These are phyloP conservation scores for Pristionchus pacificus DNA, from an alignment of 1,140 invertebrate species.

Conservation along the genomic window DNA sequence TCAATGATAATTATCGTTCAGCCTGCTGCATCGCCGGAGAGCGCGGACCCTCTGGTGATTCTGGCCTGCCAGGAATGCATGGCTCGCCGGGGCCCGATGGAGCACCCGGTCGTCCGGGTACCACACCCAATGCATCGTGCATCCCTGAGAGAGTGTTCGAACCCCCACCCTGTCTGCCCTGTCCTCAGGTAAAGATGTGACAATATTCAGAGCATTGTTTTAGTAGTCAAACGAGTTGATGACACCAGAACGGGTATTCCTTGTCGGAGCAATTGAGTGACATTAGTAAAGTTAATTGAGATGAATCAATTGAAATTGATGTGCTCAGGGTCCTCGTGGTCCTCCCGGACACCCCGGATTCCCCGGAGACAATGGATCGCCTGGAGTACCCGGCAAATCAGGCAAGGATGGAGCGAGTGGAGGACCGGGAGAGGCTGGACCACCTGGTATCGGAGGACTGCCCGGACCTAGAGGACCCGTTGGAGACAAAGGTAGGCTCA, in stretches of 20 bases:
- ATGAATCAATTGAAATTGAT: too few species aligned
- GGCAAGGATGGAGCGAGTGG: conserved; percentile 31
- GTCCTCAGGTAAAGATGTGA: conserved; percentile 53
- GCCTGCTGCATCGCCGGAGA: conserved; percentile 55
- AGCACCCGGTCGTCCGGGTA: conserved; percentile 54
- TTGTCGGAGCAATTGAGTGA: not conserved
- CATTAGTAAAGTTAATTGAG: too few species aligned
- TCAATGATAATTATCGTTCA: conserved; percentile 25
- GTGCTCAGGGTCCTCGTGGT: conserved; percentile 45
- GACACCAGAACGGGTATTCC: not conserved
- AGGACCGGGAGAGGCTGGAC: conserved; percentile 23
- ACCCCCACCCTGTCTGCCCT: conserved; percentile 55
- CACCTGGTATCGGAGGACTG: conserved; percentile 14
- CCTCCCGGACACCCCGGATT: conserved; percentile 51
- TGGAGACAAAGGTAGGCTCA: conserved; percentile 43
- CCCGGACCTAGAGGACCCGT: conserved; percentile 41
- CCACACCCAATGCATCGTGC: conserved; percentile 56
- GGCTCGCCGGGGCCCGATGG: conserved; percentile 54
- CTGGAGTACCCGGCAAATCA: conserved; percentile 43
- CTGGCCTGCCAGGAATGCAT: conserved; percentile 52
- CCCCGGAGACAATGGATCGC: conserved; percentile 49
- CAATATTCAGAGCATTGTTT: too few species aligned
- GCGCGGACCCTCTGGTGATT: conserved; percentile 51
- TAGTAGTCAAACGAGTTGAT: too few species aligned
- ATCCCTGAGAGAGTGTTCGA: conserved; percentile 57